A percentile compares a stretch with the other conserved stretches of the same genome.
These are phyloP conservation scores for Odontothrips loti DNA, from an alignment of 2,888 invertebrate genomes.

Conservation along the genomic window DNA sequence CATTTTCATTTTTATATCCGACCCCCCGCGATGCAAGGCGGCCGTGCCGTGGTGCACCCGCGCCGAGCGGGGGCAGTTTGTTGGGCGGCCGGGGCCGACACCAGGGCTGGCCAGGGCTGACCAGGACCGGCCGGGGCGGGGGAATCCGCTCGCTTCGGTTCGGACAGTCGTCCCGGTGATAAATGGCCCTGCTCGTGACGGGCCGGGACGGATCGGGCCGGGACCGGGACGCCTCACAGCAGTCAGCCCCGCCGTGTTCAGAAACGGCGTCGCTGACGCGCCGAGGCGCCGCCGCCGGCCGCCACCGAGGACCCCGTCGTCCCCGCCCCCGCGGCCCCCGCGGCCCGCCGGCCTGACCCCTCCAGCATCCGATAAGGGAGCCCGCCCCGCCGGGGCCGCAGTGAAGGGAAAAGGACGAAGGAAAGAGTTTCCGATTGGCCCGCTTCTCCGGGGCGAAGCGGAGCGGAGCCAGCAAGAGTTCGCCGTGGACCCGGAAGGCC, in stretches of 20 bases:
- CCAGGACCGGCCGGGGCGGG: neutral
- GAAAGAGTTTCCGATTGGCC: conserved; percentile 6
- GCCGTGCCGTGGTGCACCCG: neutral
- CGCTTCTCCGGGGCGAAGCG: no score
- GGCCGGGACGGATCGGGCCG: neutral
- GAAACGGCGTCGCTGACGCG: no score
- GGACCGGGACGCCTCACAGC: neutral
- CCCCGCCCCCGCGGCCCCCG: no score
- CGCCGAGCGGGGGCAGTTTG: neutral
- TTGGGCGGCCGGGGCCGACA: neutral
- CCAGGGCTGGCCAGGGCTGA: neutral
- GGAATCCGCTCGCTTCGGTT: neutral
- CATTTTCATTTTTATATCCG: neutral
- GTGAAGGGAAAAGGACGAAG: no score
- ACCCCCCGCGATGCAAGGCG: neutral
- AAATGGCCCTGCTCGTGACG: neutral
- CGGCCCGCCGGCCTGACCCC: neutral
- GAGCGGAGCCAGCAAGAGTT: no score
- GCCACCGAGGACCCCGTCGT: no score
- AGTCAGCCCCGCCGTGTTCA: neutral
- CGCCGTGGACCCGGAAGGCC: neutral
- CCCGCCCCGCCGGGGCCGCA: neutral
- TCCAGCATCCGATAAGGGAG: conserved; percentile 1
- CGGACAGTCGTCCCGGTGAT: neutral
- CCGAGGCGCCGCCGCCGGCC: no score